These are phyloP conservation scores for Varecia variegata DNA, from an alignment of 2,797 vertebrate species.

Conservation along the genomic window DNA sequence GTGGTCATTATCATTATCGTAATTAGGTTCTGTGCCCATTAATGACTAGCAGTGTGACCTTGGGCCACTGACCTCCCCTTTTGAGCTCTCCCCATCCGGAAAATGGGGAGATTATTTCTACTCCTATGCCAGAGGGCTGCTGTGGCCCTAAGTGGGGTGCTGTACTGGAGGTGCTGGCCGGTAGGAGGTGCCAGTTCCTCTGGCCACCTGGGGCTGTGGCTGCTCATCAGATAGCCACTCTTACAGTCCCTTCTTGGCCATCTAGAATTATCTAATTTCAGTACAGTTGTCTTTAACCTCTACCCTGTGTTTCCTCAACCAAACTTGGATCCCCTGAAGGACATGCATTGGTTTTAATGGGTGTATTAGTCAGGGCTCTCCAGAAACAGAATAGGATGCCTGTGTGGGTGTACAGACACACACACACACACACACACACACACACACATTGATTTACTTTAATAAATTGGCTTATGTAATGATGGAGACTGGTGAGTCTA, in stretches of 20 bases:
- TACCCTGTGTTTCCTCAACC: not conserved
- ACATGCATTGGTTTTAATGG: not conserved
- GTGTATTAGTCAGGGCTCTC: not conserved
- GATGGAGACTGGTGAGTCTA: not conserved
- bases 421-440: not conserved
- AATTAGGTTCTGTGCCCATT: not conserved
- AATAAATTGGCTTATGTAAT: not conserved
- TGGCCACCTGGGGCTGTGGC: not conserved
- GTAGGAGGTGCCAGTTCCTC: not conserved
- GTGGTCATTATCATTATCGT: not conserved
- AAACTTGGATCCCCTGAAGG: not conserved
- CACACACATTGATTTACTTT: not conserved
- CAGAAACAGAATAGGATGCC: not conserved
- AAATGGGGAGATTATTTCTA: not conserved
- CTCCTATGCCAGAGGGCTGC: not conserved
- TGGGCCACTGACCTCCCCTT: not conserved
- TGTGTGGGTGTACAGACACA: not conserved
- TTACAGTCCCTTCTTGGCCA: not conserved
- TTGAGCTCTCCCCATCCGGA: not conserved
- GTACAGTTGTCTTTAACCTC: not conserved
- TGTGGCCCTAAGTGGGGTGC: not conserved
- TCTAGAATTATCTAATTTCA: not conserved
- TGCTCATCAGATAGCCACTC: not conserved
- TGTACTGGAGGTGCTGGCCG: rapidly evolving
- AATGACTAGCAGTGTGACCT: not conserved